phyloP scores from a whole-genome alignment of 2,797 vertebrate genomes.

The Emys orbicularis region DNA sequence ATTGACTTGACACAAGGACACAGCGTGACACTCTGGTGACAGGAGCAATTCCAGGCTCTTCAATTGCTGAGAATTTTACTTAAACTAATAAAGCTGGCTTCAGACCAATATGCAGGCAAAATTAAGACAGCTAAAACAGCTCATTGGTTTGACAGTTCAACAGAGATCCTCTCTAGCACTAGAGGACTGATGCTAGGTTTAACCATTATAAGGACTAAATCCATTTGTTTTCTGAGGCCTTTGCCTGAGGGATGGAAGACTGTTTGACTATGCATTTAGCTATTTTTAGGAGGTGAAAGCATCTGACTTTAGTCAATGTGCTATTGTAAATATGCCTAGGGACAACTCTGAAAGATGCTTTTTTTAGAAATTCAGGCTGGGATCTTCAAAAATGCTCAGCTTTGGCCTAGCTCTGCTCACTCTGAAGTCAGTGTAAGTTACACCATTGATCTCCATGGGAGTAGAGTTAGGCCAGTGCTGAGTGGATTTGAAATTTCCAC shows the following conservation, averaged over 20 bases:
- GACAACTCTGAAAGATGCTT: not conserved
- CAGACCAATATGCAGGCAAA: not conserved
- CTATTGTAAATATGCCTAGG: not conserved
- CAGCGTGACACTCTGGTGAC: not conserved
- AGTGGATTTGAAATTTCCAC: not conserved
- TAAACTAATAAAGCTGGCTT: not conserved
- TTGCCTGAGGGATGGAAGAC: not conserved
- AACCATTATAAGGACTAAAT: not conserved
- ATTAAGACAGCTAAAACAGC: not conserved
- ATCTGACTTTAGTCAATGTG: not conserved
- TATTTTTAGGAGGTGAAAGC: not conserved
- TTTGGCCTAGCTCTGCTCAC: not conserved
- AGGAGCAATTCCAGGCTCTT: not conserved
- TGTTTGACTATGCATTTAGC: not conserved
- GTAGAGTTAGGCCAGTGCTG: not conserved
- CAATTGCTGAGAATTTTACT: not conserved
- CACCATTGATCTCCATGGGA: not conserved
- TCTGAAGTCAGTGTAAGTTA: not conserved
- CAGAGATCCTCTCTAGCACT: not conserved
- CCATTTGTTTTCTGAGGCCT: not conserved
- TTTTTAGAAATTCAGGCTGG: not conserved
- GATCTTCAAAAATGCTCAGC: not conserved
- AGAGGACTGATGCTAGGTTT: not conserved
- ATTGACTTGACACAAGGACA: not conserved
- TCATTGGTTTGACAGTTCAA: not conserved